Base-by-base conservation (phyloP, 2,797 vertebrate species). In the Microchirus variegatus region DNA sequence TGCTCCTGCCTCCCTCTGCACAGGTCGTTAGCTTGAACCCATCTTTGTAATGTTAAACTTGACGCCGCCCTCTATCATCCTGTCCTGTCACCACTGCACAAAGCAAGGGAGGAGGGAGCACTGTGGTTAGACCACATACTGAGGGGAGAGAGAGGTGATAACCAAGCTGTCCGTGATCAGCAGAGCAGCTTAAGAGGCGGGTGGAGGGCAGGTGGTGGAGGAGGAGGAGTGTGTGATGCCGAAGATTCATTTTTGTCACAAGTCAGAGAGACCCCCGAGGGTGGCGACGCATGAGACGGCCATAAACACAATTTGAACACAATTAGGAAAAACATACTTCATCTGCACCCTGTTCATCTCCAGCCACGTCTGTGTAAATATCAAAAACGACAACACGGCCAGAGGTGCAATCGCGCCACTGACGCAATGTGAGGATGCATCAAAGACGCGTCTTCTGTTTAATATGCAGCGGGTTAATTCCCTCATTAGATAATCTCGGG, bases 51-150 rank as follows among this genome's bases (percentile, higher is more conserved):
- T 68, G 26, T 60, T 68, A 67, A 51, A 73, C 53, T 61, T 60
- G 59, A 52, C 36, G 45, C 66, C 59, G 40, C 68, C 55, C 63
- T 87, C 53, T 22, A 82, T 87, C 86, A 85, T 73, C 67, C 42
- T 44, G 64, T 26, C 40, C 45, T 77, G 76, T 81, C 84, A 78
- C 43, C 54, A 37, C 43, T 59, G 53, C 37, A 19, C 17, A 61
- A 61, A 53, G 60, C 38, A 35, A 12, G 16, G 26, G 16, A 47
- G 43, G 54, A 43, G 42, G 46, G 11, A n/a, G 45, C 19, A 22
- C 14, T 46, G 62, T 43, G 46, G 36, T 13, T 59, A 5, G 65
- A 41, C 67, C 35, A 60, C 18, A 40, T 22, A 11, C 45, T 26
- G 17, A 46, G 42, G 19, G n/a, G 36, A 14, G 37, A 45, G 44